These are phyloP conservation scores for Drosophila nigromelanica DNA, from an alignment of 1,140 invertebrate species.

Conservation along the genomic window DNA sequence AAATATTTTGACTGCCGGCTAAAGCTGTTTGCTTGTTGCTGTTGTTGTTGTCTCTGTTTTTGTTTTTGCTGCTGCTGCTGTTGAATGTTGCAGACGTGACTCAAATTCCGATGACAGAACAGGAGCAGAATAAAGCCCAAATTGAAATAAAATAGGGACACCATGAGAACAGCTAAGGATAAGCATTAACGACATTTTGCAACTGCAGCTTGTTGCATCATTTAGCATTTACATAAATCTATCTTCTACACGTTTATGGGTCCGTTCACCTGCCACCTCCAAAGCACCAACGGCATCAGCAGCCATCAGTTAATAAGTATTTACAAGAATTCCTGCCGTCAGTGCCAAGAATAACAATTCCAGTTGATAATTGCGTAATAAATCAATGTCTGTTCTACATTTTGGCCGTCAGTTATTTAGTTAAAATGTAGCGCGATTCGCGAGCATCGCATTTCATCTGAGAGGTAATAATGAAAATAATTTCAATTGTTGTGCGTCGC, in stretches of 20 bases:
- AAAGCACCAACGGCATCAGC: neutral
- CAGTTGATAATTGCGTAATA: conserved; percentile 67
- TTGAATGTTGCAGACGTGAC: conserved; percentile 47
- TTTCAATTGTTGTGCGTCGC: conserved; percentile 47
- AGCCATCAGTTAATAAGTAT: conserved; percentile 13
- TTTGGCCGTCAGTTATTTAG: conserved; percentile 59
- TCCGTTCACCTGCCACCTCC: conserved; percentile 6
- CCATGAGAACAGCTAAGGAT: conserved; percentile 3
- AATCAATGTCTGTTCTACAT: conserved; percentile 77
- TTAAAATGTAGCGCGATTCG: conserved; percentile 41
- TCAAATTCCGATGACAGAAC: conserved; percentile 38
- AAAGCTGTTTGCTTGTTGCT: conserved; percentile 46
- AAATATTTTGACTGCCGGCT: conserved; percentile 74
- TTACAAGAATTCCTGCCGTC: conserved; percentile 16
- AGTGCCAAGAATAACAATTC: conserved; percentile 46
- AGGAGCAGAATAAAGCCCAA: conserved; percentile 27
- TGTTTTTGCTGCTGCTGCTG: conserved; percentile 6
- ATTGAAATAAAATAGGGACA: conserved; percentile 36
- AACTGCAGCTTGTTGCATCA: conserved; percentile 32
- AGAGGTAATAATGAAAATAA: conserved; percentile 54
- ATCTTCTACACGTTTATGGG: neutral
- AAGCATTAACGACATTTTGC: conserved; percentile 12
- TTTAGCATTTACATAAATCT: conserved; percentile 8
- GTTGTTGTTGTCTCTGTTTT: conserved; percentile 13
- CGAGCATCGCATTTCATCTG: conserved; percentile 42